Evolutionary conservation across 23 tunicate species (phyloP).

Genomic region (Clavelina lepadiformis): DNA sequence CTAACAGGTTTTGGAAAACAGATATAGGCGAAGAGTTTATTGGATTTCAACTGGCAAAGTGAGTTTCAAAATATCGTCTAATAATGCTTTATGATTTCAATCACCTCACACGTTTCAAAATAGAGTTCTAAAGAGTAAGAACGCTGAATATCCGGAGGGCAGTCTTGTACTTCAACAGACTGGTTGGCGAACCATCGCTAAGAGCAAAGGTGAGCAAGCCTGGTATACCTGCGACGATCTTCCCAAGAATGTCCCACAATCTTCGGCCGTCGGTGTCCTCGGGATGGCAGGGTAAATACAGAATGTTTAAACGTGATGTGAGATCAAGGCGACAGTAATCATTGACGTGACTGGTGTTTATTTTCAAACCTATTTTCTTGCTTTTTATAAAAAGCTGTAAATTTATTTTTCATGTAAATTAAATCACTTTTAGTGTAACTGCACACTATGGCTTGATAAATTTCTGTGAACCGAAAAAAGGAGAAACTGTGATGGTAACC

Average conservation of each 20-base stretch:
- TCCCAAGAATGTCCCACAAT: neutral
- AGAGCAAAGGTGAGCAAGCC: too few relatives aligned
- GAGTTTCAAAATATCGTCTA: neutral
- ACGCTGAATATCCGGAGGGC: constrained; percentile 34
- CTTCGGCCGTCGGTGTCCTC: neutral
- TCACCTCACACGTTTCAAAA: neutral
- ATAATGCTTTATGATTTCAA: neutral
- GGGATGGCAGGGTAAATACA: neutral
- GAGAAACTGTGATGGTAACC: constrained; percentile 61
- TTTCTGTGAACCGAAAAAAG: constrained; percentile 43
- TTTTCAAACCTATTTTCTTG: too few relatives aligned
- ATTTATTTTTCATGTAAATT: too few relatives aligned
- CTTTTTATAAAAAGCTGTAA: too few relatives aligned
- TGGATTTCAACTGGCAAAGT: constrained; percentile 55
- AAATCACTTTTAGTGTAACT: constrained; percentile 44
- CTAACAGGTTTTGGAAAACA: too few relatives aligned
- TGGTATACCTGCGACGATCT: too few relatives aligned
- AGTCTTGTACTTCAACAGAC: constrained; percentile 23
- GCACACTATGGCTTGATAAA: constrained; percentile 42
- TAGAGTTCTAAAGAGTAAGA: constrained; percentile 47
- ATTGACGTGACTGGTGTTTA: too few relatives aligned
- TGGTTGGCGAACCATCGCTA: constrained; percentile 42
- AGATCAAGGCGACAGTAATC: too few relatives aligned
- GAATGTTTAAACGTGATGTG: too few relatives aligned
- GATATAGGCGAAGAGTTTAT: constrained; percentile 8